Percentiles rank a stretch among this genome's conserved stretches.
Evolutionary conservation across 2,113 vertebrate species (phyloP).

Genomic region (Actenoides lindsayi): DNA sequence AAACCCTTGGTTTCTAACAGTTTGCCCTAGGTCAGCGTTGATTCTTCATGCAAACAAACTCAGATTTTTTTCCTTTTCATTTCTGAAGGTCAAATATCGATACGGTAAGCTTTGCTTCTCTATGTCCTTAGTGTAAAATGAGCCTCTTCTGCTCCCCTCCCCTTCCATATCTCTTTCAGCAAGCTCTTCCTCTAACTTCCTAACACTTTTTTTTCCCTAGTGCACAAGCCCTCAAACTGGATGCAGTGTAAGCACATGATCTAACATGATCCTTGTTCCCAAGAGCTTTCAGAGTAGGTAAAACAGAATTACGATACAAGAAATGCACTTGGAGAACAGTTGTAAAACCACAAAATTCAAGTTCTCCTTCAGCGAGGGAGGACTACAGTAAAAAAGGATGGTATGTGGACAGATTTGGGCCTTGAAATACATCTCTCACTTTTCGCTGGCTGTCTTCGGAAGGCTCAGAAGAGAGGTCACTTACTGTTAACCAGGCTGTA

Average conservation of each 20-base stretch:
- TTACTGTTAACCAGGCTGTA: background rate
- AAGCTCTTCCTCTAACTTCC: background rate
- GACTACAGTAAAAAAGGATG: background rate
- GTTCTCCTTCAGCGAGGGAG: background rate
- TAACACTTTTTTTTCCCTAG: background rate
- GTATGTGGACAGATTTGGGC: background rate
- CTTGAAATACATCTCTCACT: background rate
- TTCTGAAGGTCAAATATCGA: slow-evolving; percentile 16
- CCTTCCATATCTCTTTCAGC: background rate
- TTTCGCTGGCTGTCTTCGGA: background rate
- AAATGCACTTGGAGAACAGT: background rate
- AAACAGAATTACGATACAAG: background rate
- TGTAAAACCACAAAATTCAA: background rate
- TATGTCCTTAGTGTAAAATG: background rate
- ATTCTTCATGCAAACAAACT: slow-evolving; percentile 16
- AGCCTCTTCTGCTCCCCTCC: background rate
- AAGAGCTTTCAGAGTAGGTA: background rate
- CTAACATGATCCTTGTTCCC: background rate
- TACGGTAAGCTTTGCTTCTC: background rate
- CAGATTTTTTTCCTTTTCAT: background rate
- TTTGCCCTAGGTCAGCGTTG: background rate
- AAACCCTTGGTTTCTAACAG: background rate
- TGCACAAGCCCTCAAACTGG: background rate
- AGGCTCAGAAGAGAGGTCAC: background rate
- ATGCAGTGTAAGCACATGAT: background rate